These are phyloP conservation scores for Andrena praecox DNA, from an alignment of 2,888 invertebrate genomes.

Conservation along the genomic window DNA sequence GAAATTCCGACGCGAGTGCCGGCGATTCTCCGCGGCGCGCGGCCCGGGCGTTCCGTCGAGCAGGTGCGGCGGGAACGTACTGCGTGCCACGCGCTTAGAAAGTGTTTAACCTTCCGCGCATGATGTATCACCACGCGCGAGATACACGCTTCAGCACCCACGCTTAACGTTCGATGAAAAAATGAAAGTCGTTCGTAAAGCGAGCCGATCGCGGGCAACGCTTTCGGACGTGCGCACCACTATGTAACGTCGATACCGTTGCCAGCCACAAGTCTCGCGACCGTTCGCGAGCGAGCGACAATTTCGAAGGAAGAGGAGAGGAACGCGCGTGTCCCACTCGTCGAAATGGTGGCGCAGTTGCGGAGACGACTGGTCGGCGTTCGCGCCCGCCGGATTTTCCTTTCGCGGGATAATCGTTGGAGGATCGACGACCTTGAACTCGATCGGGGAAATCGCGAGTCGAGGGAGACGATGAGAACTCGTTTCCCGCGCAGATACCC, in stretches of 20 bases:
- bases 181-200: conserved; percentile 23
- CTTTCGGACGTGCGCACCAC: not conserved
- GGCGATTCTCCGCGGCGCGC: too few species aligned
- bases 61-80: conserved; percentile 37
- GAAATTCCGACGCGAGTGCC: not conserved
- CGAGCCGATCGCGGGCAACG: conserved; percentile 4
- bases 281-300: too few species aligned
- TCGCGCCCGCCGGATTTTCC: too few species aligned
- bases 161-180: conserved; percentile 27
- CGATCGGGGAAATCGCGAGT: conserved; percentile 3
- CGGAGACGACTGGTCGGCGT: too few species aligned
- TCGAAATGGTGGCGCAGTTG: not conserved
- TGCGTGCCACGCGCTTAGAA: conserved; percentile 64
- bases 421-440: conserved; percentile 2
- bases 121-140: conserved; percentile 26
- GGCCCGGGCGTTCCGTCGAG: not conserved
- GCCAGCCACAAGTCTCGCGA: not conserved
- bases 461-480: conserved; percentile 3
- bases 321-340: not conserved
- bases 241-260: not conserved
- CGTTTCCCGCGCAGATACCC: conserved; percentile 15
- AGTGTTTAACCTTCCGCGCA: conserved; percentile 56
- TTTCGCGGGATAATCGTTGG: not conserved
- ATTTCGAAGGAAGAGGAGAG: not conserved
- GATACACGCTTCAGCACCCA: conserved; percentile 22